phyloP scores from a whole-genome alignment of 1,140 invertebrate genomes.

The Caenorhabditis brenneri region DNA sequence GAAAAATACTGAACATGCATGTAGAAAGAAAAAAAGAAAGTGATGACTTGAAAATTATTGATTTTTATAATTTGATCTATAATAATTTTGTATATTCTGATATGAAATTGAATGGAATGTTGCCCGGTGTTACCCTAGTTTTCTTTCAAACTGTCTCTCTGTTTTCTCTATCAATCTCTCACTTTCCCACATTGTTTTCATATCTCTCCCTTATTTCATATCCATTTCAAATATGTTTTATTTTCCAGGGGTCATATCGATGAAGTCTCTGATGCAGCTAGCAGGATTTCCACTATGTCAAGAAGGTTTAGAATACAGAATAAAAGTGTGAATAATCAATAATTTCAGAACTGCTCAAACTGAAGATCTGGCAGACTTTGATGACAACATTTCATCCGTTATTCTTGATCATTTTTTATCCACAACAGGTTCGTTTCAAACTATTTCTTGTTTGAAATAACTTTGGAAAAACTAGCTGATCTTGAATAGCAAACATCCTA shows the following conservation, averaged over 20 bases:
- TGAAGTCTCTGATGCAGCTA: slow-evolving; percentile 16
- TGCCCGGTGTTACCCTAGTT: slow-evolving; percentile 38
- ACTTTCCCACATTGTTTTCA: neutral
- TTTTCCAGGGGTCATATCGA: slow-evolving; percentile 25
- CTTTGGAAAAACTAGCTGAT: too few relatives aligned
- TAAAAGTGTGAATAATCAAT: neutral
- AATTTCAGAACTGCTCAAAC: slow-evolving; percentile 50
- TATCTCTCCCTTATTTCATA: neutral
- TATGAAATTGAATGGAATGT: slow-evolving; percentile 31
- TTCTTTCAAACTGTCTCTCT: neutral
- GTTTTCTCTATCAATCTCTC: slow-evolving; percentile 1
- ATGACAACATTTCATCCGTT: slow-evolving; percentile 55
- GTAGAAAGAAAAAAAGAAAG: neutral
- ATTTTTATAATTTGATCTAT: neutral
- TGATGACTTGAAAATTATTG: neutral
- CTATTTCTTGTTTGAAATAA: too few relatives aligned
- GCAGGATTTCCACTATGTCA: slow-evolving; percentile 34
- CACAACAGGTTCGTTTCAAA: neutral
- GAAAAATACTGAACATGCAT: neutral
- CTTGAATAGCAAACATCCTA: too few relatives aligned
- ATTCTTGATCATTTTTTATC: slow-evolving; percentile 55
- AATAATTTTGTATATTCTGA: too few relatives aligned
- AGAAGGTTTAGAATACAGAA: neutral
- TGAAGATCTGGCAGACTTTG: slow-evolving; percentile 56
- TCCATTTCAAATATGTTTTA: neutral